Conservation (phyloP, 2,113 vertebrate species). For the Sigmodon hispidus region DNA sequence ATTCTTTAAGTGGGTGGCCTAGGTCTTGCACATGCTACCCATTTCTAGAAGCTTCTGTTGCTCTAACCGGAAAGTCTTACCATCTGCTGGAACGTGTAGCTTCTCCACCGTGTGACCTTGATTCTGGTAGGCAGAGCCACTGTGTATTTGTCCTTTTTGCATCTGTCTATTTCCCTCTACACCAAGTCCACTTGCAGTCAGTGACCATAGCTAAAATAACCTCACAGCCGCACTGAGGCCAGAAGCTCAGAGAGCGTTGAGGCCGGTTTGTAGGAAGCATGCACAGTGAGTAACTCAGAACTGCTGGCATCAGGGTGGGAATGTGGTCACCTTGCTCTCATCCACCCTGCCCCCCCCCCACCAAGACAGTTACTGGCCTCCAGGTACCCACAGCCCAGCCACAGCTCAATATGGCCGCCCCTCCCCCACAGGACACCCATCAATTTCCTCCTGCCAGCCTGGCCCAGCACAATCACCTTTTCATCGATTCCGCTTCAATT, state of each 20-base stretch:
- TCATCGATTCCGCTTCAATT: conserved; percentile 74
- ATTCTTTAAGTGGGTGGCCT: too few species aligned
- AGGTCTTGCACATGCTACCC: not conserved
- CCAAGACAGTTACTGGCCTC: not conserved
- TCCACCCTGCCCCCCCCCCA: not conserved
- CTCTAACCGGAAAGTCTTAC: not conserved
- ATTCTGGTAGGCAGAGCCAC: fast-evolving
- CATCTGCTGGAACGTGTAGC: not conserved
- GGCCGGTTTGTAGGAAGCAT: not conserved
- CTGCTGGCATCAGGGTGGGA: fast-evolving
- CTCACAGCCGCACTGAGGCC: not conserved
- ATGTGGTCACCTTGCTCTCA: not conserved
- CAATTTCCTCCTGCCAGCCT: not conserved
- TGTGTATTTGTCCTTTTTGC: not conserved
- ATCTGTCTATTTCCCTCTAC: not conserved
- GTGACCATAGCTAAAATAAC: not conserved
- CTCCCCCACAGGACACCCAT: not conserved
- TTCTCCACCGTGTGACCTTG: not conserved
- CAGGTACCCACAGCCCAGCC: not conserved
- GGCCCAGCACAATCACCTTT: conserved; percentile 63
- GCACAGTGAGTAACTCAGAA: not conserved
- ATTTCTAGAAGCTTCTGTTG: not conserved
- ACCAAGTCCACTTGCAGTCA: fast-evolving
- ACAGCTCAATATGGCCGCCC: not conserved
- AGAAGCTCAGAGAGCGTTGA: not conserved